Conservation (phyloP, 53 echinoderm and acorn worm genomes). For the Stichopus horrens region DNA sequence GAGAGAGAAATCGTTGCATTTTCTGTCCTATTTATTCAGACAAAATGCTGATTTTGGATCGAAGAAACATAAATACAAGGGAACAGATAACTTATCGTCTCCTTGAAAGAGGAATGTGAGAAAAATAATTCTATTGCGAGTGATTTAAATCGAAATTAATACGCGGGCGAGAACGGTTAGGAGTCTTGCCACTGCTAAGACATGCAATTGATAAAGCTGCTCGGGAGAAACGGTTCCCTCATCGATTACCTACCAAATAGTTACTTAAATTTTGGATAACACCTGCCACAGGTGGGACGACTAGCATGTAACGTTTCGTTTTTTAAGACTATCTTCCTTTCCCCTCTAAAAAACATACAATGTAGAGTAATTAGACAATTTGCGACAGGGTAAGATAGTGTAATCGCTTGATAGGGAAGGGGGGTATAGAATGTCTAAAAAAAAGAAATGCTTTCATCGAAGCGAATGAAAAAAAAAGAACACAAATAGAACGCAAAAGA, state of each 20-base stretch:
- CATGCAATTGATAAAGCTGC: constrained; percentile 1
- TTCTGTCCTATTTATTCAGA: constrained; percentile 42
- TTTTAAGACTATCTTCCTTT: not conserved
- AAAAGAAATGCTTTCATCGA: not conserved
- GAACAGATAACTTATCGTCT: constrained; percentile 32
- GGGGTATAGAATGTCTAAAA: not conserved
- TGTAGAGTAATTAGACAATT: constrained; percentile 42
- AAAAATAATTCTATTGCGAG: constrained; percentile 39
- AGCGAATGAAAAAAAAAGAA: not conserved
- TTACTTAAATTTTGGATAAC: constrained; percentile 10
- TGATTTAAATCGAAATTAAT: constrained; percentile 46
- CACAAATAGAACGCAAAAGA: not conserved
- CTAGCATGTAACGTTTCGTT: constrained; percentile 15
- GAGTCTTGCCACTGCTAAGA: not conserved
- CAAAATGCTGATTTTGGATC: constrained; percentile 32
- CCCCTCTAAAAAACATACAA: not conserved
- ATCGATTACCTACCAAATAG: not conserved
- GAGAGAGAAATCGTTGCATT: not conserved
- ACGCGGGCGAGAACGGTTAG: constrained; percentile 25
- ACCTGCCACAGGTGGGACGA: constrained; percentile 29
- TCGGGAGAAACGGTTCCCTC: not conserved
- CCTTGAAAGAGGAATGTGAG: constrained; percentile 25
- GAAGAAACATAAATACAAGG: constrained; percentile 26
- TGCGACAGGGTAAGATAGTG: not conserved
- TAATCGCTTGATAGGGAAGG: not conserved